Base-by-base conservation (phyloP, 2,888 invertebrate species). In the Latrodectus elegans region DNA sequence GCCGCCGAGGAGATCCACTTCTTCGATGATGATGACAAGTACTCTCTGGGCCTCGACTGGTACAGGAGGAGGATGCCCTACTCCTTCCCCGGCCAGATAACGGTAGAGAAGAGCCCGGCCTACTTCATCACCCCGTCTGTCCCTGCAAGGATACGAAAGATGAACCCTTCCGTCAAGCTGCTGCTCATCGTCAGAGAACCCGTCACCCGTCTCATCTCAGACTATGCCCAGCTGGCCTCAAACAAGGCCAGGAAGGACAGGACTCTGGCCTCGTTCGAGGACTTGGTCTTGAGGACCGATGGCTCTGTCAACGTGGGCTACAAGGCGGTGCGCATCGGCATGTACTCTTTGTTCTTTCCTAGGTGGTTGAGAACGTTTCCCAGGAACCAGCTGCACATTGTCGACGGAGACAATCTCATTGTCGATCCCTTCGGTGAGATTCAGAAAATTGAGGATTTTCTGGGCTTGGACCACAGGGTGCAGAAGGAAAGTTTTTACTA, bases 81-180 rank as follows among this genome's bases (percentile, higher is more conserved):
- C 91, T 97, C 98, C 1, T 96, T 96, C 92, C 95, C 95, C 89
- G 96, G 96, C 70, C 98, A 98, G 93, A 95, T 98, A 90, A 98
- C 98, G 83, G 96, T 98, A 91, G 99, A 99, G 93, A 99, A 99
- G 93, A 98, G 97, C 91, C 99, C 99, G 8, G 97, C 97, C 91
- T 99, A 99, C 93, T 99, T 99, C 93, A 97, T 98, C 72, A 97
- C 97, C 83, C 96, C 97, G 15, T 96, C 97, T 94, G 98, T 97
- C 55, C 98, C 99, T 14, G 96, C 97, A 92, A 94, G 99, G 89
- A 97, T 99, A 80, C 94, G 95, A 90, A 96, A 96, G 88, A 97
- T 99, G 97, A 98, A 99, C 93, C 95, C 96, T 11, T 95, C 96
- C 91, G 95, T 98, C 89, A 96, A 97, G 91, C 94, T 99, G 87